These are phyloP conservation scores for Heliconius melpomene DNA, from an alignment of 1,140 invertebrate genomes.

Conservation along the genomic window DNA sequence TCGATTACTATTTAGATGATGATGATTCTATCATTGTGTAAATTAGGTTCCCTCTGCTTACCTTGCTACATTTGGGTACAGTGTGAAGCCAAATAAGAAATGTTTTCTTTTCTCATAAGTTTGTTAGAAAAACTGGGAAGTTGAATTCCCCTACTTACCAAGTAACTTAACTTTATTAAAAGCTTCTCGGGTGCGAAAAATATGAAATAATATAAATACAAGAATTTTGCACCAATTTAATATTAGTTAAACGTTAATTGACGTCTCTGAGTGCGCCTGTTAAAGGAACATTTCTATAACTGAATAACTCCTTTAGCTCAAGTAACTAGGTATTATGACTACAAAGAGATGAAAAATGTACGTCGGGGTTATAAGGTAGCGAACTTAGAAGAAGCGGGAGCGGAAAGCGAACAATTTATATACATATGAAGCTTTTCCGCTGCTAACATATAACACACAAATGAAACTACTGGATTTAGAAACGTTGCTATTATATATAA, in stretches of 20 bases:
- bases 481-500: too few species aligned
- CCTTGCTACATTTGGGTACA: too few species aligned
- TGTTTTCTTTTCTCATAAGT: too few species aligned
- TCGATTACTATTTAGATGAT: neutral
- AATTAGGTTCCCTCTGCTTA: too few species aligned
- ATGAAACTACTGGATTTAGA: too few species aligned
- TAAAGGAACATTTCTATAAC: neutral
- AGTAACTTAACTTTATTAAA: too few species aligned
- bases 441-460: too few species aligned
- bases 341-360: slow-evolving; percentile 11
- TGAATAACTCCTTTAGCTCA: slow-evolving; percentile 4
- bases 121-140: too few species aligned
- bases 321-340: slow-evolving; percentile 14
- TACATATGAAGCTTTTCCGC: too few species aligned
- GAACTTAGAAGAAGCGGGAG: neutral
- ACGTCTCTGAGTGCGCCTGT: neutral
- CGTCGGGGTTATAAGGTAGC: neutral
- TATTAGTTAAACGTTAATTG: neutral
- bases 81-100: too few species aligned
- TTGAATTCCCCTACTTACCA: too few species aligned
- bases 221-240: neutral
- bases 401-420: neutral
- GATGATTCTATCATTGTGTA: too few species aligned
- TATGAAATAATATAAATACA: neutral
- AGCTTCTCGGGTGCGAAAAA: neutral